Evolutionary conservation across 2,888 invertebrate genomes (phyloP).

Genomic region (Poecilus cupreus): DNA sequence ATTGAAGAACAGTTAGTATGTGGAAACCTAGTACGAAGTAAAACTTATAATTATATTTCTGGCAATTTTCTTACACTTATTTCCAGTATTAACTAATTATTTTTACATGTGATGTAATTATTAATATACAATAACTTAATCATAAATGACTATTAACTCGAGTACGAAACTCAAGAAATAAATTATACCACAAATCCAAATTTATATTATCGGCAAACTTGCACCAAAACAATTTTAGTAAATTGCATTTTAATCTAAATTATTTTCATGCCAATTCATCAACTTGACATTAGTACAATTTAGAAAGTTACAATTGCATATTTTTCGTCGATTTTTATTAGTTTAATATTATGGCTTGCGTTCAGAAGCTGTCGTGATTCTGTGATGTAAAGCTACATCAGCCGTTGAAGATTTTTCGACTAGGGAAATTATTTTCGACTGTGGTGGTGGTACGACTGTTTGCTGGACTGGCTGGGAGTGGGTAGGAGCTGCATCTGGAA

Average conservation of each 20-base stretch:
- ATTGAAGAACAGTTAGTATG: no score
- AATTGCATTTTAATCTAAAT: neutral
- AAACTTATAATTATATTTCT: neutral
- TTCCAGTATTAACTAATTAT: neutral
- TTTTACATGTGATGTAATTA: neutral
- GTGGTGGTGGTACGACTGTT: neutral
- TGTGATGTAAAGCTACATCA: conserved; percentile 48
- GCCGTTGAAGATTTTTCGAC: conserved; percentile 51
- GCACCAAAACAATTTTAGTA: neutral
- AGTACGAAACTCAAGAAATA: conserved; percentile 12
- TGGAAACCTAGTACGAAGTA: no score
- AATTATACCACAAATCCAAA: conserved; percentile 18
- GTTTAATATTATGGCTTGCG: conserved; percentile 43
- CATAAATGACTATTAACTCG: conserved; percentile 3
- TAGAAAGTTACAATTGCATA: neutral
- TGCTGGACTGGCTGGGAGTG: neutral
- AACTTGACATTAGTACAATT: neutral
- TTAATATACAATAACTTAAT: neutral
- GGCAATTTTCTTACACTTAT: neutral
- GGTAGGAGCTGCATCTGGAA: conserved; percentile 81
- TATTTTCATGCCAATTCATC: neutral
- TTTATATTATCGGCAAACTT: neutral
- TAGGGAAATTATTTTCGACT: conserved; percentile 14
- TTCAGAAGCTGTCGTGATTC: conserved; percentile 53
- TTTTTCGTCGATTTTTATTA: neutral